Percentiles rank a stretch among this genome's conserved stretches.
These are phyloP conservation scores for Perca fluviatilis DNA, from an alignment of 2,113 vertebrate species.

Conservation along the genomic window DNA sequence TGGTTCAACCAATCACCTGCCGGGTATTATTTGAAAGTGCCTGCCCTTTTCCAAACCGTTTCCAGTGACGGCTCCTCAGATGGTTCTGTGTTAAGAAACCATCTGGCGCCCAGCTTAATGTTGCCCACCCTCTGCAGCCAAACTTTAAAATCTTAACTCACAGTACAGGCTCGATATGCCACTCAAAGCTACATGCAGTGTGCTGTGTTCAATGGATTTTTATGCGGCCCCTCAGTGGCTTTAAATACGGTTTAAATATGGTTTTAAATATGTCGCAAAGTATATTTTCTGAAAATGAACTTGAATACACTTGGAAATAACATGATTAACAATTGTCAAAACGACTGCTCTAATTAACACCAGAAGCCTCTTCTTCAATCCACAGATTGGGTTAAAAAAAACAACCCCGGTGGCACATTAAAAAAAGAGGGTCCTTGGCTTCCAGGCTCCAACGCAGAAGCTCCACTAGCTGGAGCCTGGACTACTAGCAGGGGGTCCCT, in stretches of 20 bases:
- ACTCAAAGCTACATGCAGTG: not conserved
- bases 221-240: not conserved
- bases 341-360: conserved; percentile 5
- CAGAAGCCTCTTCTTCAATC: not conserved
- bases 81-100: too few relatives aligned
- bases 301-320: not conserved
- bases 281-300: not conserved
- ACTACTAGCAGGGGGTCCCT: conserved; percentile 35
- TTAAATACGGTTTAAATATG: too few relatives aligned
- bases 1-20: too few relatives aligned
- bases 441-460: not conserved
- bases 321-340: not conserved
- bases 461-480: conserved; percentile 24
- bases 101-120: too few relatives aligned
- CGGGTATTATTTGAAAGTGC: too few relatives aligned
- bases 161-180: too few relatives aligned
- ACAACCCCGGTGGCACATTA: not conserved
- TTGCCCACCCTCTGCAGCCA: not conserved
- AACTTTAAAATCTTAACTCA: not conserved
- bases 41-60: too few relatives aligned
- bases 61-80: too few relatives aligned
- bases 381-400: not conserved
- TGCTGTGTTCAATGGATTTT: not conserved
- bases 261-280: not conserved
- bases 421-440: not conserved